Evolutionary conservation across 1,140 invertebrate genomes (phyloP), one percentile per base, ranked within the genome.

Genomic region (Lasioglossum baleicum): DNA sequence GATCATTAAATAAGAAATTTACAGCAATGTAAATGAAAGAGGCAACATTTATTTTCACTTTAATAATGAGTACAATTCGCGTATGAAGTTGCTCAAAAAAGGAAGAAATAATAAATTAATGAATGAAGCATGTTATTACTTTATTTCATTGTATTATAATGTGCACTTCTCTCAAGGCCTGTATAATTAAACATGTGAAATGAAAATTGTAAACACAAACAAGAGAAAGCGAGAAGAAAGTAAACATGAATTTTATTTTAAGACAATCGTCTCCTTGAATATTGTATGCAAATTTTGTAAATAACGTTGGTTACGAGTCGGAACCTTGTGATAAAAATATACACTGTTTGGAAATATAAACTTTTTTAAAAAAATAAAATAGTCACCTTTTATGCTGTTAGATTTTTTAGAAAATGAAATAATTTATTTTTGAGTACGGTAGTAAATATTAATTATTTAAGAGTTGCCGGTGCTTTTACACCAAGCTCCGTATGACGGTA

Each of bases 251-350:
- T 0, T 17, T 61, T 2, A 5, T 31, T 40, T 35, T 22, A 2
- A 15, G 31, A 44, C 8, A 70, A 70, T 69, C 51, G 7, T 6
- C 20, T 48, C 40, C 3, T 8, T 20, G 6, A 65, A 35, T 8
- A 77, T 63, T 69, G 53, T 76, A 35, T 63, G 75, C 8, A 26
- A 40, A 76, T 17, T 67, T 68, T 31, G 35, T 2, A 0, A 22
- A 68, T 10, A 60, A n/a, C 31, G 17, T 3, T 61, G 42, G 2
- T 20, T 35, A 44, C 44, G 44, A 8, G 7, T 26, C 35, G 0
- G 8, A 48, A 48, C 2, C 44, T 48, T 3, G 44, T 11, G 11
- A 48, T 0, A 11, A 0, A 11, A 48, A 48, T 11, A 11, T 11
- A 11, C 11, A 11, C 8, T 35, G 31, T 35, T 35, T 2, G 31